Evolutionary conservation across 2,113 vertebrate genomes (phyloP).

Genomic region (Carlito syrichta): DNA sequence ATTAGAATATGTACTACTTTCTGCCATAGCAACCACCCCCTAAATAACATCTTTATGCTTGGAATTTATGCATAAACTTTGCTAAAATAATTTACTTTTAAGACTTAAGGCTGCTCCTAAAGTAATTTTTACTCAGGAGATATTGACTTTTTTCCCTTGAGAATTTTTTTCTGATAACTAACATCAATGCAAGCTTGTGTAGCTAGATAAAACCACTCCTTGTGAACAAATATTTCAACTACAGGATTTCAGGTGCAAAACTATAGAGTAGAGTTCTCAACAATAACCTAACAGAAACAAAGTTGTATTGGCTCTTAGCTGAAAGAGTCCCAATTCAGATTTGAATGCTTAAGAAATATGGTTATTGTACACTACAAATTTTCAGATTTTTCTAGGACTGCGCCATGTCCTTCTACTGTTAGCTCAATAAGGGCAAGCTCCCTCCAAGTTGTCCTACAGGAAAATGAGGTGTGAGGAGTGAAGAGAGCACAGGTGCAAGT

Average conservation of each 20-base stretch:
- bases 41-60: not conserved
- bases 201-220: not conserved
- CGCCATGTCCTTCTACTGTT: not conserved
- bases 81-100: not conserved
- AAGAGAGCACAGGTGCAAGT: fast-evolving
- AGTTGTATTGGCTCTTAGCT: not conserved
- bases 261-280: fast-evolving
- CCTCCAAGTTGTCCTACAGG: fast-evolving
- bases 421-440: not conserved
- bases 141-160: not conserved
- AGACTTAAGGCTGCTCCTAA: not conserved
- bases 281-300: not conserved
- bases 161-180: not conserved
- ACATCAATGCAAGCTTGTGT: not conserved
- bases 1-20: not conserved
- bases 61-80: not conserved
- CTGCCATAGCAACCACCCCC: not conserved
- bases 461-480: not conserved
- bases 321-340: not conserved
- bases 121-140: not conserved
- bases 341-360: fast-evolving
- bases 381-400: not conserved
- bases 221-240: not conserved
- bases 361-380: not conserved
- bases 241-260: no score